Evolutionary conservation across 2,888 invertebrate species (phyloP).

Genomic region (Chaitophorus viminalis): DNA sequence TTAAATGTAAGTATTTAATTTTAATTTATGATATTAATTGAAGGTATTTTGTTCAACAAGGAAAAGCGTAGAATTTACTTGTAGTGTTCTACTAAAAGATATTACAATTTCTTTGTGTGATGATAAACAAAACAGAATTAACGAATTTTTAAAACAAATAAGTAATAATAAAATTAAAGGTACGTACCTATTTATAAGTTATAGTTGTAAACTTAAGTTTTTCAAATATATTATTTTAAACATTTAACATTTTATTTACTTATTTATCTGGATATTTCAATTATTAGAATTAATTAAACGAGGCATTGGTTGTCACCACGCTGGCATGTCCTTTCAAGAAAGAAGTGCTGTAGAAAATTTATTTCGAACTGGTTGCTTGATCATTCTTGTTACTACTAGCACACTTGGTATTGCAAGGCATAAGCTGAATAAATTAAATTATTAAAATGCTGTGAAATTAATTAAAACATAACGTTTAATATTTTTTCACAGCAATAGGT

Average conservation of each 20-base stretch:
- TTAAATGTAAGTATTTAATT: background rate
- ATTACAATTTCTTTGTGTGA: background rate
- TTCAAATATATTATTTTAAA: background rate
- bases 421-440: slow-evolving; percentile 9
- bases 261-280: background rate
- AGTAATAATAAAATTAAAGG: slow-evolving; percentile 51
- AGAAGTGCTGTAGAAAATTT: slow-evolving; percentile 74
- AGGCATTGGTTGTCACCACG: slow-evolving; percentile 84
- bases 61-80: slow-evolving; percentile 44
- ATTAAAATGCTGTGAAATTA: background rate
- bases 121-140: slow-evolving; percentile 13
- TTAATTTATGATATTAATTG: background rate
- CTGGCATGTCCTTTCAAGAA: slow-evolving; percentile 77
- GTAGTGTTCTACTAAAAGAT: slow-evolving; percentile 21
- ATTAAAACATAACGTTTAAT: slow-evolving; percentile 27
- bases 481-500: slow-evolving; percentile 75
- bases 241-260: background rate
- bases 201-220: background rate
- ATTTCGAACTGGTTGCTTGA: slow-evolving; percentile 75
- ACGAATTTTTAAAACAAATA: slow-evolving; percentile 24
- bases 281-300: slow-evolving; percentile 69
- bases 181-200: background rate
- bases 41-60: slow-evolving; percentile 52
- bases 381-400: slow-evolving; percentile 77
- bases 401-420: slow-evolving; percentile 71